Evolutionary conservation across 2,113 vertebrate genomes (phyloP), one percentile per base, ranked within the genome.

Genomic region (Brachyhypopomus gauderio): DNA sequence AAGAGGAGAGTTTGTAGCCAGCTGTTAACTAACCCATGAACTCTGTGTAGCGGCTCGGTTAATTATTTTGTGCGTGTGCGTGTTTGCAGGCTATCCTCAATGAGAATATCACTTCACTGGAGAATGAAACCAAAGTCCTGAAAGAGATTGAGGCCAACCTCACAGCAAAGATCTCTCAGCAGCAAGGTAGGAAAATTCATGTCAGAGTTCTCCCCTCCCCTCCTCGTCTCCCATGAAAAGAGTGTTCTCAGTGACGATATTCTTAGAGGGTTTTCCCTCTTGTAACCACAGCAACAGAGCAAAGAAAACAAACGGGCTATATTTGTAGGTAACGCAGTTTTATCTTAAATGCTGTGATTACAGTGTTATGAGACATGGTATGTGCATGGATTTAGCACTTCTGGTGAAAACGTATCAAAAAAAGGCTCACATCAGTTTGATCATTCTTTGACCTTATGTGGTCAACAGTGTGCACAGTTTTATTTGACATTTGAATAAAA

Each of bases 161-260:
- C 62, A 92, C 87, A 4, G 41, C 58, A n/a, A 75, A 77, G 79
- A 66, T 91, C 55, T 0, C 16, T 11, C 77, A 83, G 41, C 85
- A 86, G 80, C 75, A 88, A 89, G 92, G 92, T 93, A 90, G 91
- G 91, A 92, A 92, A 92, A 88, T 79, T 80, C 71, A 30, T 78
- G 63, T 88, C 86, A 84, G 77, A 73, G 19, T 76, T 85, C 74
- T 78, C 59, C 45, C 67, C 70, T 72, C 45, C 36, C 22, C 6
- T 52, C 77, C 56, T 66, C 75, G 79, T 62, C 74, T 55, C 78
- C 88, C 85, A 85, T 90, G 88, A 91, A 91, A 90, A 90, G 89
- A 88, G 70, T 41, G 80, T 86, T 85, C 83, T 86, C 85, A 52
- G 79, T 41, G 77, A 52, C 58, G 72, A 22, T 89, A 92, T 90